Evolutionary conservation across 2,888 invertebrate species (phyloP), one percentile per base, ranked within the genome.

Genomic region (Noctua janthina): DNA sequence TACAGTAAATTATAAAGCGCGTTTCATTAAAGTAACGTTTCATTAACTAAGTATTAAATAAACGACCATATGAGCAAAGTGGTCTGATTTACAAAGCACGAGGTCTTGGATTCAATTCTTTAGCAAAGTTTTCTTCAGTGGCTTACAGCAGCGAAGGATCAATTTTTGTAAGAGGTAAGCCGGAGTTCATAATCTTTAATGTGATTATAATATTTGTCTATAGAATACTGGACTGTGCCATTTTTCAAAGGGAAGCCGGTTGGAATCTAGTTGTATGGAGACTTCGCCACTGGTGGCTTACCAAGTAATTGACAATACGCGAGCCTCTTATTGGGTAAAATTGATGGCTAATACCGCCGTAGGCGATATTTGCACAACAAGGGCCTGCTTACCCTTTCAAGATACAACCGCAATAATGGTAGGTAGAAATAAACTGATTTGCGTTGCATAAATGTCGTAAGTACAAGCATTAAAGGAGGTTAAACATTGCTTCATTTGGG

Each of bases 1-100:
- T 78, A 71, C 29, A 71, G 80, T 76, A 82, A 86, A 86, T 87
- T 87, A 87, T 88, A 88, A 79, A 82, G 78, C 51, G 68, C 64
- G 86, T 62, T 88, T 74, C 70, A 86, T 81, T 79, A 84, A 71
- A 51, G 70, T 72, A 79, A 74, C 74, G 68, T 87, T 74, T 74
- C 20, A 85, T 87, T 85, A 76, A 72, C 76, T 73, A 74, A 84
- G 76, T 78, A 66, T 74, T 39, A 68, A 78, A 49, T 76, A 39
- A 74, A 73, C 56, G 8, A 29, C 23, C n/a, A 20, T 66, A 15
- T 43, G n/a, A 49, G 46, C 73, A 39, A 56, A 80, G 66, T 56
- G 49, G 51, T 39, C 13, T 51, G 23, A 39, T 49, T 74, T 54
- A 39, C 7, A 59, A 20, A 39, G 35, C 43, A 17, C 39, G 10